Percentiles rank a stretch among this genome's conserved stretches.
These are phyloP conservation scores for Choloepus didactylus DNA, from an alignment of 2,797 vertebrate species.

Conservation along the genomic window DNA sequence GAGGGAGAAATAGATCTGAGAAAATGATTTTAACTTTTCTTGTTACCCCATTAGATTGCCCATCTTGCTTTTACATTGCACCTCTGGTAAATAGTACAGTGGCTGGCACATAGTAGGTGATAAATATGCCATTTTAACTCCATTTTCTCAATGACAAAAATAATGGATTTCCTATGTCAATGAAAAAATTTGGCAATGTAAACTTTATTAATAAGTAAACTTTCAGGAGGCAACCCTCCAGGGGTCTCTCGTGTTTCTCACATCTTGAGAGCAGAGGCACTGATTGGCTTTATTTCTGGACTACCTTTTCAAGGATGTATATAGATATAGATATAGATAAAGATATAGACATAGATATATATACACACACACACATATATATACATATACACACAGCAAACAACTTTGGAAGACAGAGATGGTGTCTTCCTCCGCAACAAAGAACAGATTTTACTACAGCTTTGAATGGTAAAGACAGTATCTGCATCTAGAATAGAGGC, in stretches of 20 bases:
- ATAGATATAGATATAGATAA: neutral
- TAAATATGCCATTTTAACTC: neutral
- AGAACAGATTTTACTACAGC: slow-evolving; percentile 3
- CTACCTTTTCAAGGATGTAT: neutral
- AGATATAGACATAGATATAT: too few species aligned
- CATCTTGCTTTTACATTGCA: neutral
- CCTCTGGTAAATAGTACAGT: neutral
- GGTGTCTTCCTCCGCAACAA: neutral
- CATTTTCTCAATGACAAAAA: neutral
- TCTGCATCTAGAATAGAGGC: neutral
- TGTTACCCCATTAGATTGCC: neutral
- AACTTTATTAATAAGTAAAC: neutral
- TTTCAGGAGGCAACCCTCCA: neutral
- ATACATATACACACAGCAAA: neutral
- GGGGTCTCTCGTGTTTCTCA: neutral
- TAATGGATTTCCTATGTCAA: neutral
- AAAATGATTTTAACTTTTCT: neutral
- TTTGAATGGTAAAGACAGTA: neutral
- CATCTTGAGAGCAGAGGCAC: neutral
- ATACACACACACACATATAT: too few species aligned
- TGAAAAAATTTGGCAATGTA: neutral
- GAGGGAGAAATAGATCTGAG: neutral
- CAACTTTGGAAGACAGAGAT: neutral
- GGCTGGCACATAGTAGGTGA: neutral
- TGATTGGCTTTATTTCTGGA: neutral